Evolutionary conservation across 1,140 invertebrate genomes (phyloP), one percentile per base, ranked within the genome.

Genomic region (Ceratina australensis): DNA sequence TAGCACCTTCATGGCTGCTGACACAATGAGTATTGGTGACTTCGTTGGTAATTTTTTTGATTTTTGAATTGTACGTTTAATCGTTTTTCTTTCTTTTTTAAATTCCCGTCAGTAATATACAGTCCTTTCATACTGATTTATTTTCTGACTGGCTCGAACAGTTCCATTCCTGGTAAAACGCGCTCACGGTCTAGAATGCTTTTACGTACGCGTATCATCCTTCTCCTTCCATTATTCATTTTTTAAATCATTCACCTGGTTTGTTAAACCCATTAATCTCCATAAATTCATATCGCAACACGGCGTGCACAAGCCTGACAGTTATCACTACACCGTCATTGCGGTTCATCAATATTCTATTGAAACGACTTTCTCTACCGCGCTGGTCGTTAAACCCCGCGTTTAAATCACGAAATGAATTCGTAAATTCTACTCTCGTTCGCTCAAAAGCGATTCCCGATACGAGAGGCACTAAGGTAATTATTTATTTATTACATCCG

Each of bases 401-500:
- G 12, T 66, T 74, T 61, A 72, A 59, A 13, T 57, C 54, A 42
- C 28, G 18, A 24, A 72, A 65, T 52, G 49, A 60, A 80, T 52
- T 68, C 66, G 22, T 64, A 64, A 81, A 73, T n/a, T 28, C 16
- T 52, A 18, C 12, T 71, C 16, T 8, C 4, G 49, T 5, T 18
- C 13, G 2, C 16, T 47, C 50, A 18, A 24, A 63, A 60, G 15
- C 20, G 72, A 10, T 42, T 42, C 33, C 28, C 54, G 61, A 76
- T 83, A 83, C 72, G 61, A 20, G 15, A 26, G 50, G 10, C 66
- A 71, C 26, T 15, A 13, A 12, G 5, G 13, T 77, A 68, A 83
- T 83, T 73, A 84, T 80, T 80, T 77, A 83, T 83, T 83, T 77
- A 80, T 24, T 69, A 49, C 52, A 18, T 63, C 67, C 60, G 74